phyloP scores from a whole-genome alignment of 92 coral and sea anemone species.

The Pocillopora grandis region DNA sequence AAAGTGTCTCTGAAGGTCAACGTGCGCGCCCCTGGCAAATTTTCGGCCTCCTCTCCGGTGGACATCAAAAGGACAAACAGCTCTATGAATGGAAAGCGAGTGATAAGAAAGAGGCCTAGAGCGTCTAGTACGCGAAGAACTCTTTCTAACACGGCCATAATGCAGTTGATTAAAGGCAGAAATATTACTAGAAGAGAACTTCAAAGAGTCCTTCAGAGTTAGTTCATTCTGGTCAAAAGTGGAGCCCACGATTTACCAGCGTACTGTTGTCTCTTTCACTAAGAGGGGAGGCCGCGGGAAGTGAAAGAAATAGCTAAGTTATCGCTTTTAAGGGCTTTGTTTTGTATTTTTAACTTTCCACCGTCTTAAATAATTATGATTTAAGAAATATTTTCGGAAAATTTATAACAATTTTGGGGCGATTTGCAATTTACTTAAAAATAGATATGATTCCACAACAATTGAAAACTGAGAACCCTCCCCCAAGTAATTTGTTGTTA shows the following conservation, averaged over 20 bases:
- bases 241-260: constrained; percentile 10
- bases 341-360: not conserved
- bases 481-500: too few relatives aligned
- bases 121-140: constrained; percentile 70
- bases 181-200: not conserved
- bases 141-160: constrained; percentile 80
- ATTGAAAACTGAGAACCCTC: too few relatives aligned
- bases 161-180: not conserved
- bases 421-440: too few relatives aligned
- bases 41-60: constrained; percentile 59
- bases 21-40: constrained; percentile 30
- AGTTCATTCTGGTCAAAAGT: not conserved
- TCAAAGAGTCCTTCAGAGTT: not conserved
- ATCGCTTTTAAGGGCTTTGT: not conserved
- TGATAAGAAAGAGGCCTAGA: constrained; percentile 78
- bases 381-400: too few relatives aligned
- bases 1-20: constrained; percentile 59
- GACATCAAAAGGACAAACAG: constrained; percentile 75
- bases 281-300: not conserved
- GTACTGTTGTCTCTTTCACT: not conserved
- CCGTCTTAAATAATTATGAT: too few relatives aligned
- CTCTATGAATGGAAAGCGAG: constrained; percentile 92
- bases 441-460: too few relatives aligned
- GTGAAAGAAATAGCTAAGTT: not conserved
- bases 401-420: too few relatives aligned